Evolutionary conservation across 2,888 invertebrate species (phyloP).

Genomic region (Heteromurus nitidus): DNA sequence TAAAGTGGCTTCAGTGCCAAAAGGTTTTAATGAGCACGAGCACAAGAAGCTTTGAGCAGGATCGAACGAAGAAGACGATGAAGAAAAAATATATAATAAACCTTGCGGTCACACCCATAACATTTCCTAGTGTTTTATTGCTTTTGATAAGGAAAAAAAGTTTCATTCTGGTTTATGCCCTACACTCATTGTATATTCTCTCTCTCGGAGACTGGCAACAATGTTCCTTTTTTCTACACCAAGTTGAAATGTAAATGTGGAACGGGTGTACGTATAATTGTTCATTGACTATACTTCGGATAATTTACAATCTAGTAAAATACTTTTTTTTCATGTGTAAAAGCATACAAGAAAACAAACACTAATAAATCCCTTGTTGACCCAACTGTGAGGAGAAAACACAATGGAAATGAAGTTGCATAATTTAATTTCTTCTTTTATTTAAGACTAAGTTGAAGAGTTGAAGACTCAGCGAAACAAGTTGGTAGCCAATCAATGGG

Average conservation of each 20-base stretch:
- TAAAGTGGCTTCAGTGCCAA: slow-evolving; percentile 30
- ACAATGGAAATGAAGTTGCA: slow-evolving; percentile 14
- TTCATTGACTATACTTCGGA: too few relatives aligned
- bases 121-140: slow-evolving; percentile 61
- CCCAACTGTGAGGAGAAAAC: slow-evolving; percentile 4
- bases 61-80: slow-evolving; percentile 36
- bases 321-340: too few relatives aligned
- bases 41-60: background rate
- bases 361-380: slow-evolving; percentile 2
- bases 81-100: slow-evolving; percentile 49
- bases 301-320: too few relatives aligned
- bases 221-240: too few relatives aligned
- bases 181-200: background rate
- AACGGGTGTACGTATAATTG: background rate
- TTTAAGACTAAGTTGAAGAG: too few relatives aligned
- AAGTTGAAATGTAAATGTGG: too few relatives aligned
- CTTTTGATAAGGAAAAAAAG: slow-evolving; percentile 52
- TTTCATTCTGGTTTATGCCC: slow-evolving; percentile 44
- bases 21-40: slow-evolving; percentile 58
- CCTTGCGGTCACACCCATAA: slow-evolving; percentile 59
- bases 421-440: slow-evolving; percentile 27
- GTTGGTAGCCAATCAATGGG: too few relatives aligned
- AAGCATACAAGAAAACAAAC: too few relatives aligned
- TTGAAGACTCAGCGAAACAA: too few relatives aligned
- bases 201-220: too few relatives aligned